phyloP scores from a whole-genome alignment of 2,888 invertebrate genomes.

The Lasiommata megera region DNA sequence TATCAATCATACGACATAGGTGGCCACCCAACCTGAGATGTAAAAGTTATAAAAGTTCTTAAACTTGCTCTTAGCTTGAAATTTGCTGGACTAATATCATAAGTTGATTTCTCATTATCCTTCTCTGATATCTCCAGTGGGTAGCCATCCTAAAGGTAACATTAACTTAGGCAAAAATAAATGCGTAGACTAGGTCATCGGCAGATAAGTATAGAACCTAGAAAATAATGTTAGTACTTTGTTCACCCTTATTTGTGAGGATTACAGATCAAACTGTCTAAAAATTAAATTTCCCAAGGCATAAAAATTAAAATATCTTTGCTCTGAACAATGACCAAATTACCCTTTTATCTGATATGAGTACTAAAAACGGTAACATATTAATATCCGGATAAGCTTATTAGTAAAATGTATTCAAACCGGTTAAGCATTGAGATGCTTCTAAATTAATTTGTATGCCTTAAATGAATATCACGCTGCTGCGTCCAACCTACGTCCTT shows the following conservation, averaged over 20 bases:
- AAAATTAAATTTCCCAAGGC: not conserved
- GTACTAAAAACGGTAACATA: too few relatives aligned
- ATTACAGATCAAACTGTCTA: constrained; percentile 9
- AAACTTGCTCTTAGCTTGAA: too few relatives aligned
- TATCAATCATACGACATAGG: not conserved
- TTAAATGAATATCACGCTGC: constrained; percentile 28
- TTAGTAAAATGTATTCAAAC: too few relatives aligned
- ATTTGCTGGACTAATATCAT: too few relatives aligned
- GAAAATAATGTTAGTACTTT: not conserved
- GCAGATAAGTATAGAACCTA: constrained; percentile 2
- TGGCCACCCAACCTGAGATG: not conserved
- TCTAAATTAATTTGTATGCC: not conserved
- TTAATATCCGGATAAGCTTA: too few relatives aligned
- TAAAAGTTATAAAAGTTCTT: not conserved
- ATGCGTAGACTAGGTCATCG: constrained; percentile 50
- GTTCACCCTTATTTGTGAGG: not conserved
- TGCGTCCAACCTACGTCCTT: too few relatives aligned
- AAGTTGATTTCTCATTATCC: not conserved
- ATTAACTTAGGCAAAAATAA: constrained; percentile 32
- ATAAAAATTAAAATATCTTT: not conserved
- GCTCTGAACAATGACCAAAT: too few relatives aligned
- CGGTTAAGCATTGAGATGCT: too few relatives aligned
- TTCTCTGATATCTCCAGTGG: not conserved
- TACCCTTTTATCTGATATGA: too few relatives aligned
- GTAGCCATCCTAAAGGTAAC: not conserved